phyloP scores from a whole-genome alignment of 2,888 invertebrate species.

The Rhodophaea formosa region DNA sequence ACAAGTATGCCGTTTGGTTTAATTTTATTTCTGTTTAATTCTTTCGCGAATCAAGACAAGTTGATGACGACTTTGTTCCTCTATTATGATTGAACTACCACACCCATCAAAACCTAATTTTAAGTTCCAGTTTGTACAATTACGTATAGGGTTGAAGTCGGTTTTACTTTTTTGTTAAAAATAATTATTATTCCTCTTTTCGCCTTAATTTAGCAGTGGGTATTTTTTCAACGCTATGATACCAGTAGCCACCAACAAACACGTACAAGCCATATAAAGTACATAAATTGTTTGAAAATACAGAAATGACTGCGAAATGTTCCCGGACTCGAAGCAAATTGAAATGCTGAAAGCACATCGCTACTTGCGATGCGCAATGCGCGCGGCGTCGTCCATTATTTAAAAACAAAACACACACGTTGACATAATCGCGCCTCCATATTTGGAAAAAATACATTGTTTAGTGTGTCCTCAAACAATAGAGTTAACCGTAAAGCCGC shows the following conservation, averaged over 20 bases:
- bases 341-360: slow-evolving; percentile 50
- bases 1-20: too few species aligned
- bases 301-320: slow-evolving; percentile 22
- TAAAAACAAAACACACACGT: slow-evolving; percentile 73
- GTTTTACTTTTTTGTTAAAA: too few species aligned
- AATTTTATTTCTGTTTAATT: too few species aligned
- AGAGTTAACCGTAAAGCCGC: slow-evolving; percentile 75
- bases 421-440: slow-evolving; percentile 76
- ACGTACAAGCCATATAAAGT: not conserved
- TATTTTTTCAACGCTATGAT: too few species aligned
- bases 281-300: slow-evolving; percentile 18
- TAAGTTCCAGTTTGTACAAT: too few species aligned
- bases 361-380: slow-evolving; percentile 54
- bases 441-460: slow-evolving; percentile 78
- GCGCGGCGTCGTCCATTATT: slow-evolving; percentile 60
- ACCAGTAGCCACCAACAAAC: not conserved
- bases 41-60: too few species aligned
- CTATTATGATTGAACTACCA: too few species aligned
- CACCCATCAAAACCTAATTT: too few species aligned
- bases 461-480: slow-evolving; percentile 72
- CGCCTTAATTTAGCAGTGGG: too few species aligned
- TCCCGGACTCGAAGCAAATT: slow-evolving; percentile 38
- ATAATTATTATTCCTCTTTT: too few species aligned
- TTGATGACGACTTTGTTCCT: too few species aligned
- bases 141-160: too few species aligned